Base-by-base conservation (phyloP, 2,113 vertebrate genomes). In the Ophthalmolycus amberensis region DNA sequence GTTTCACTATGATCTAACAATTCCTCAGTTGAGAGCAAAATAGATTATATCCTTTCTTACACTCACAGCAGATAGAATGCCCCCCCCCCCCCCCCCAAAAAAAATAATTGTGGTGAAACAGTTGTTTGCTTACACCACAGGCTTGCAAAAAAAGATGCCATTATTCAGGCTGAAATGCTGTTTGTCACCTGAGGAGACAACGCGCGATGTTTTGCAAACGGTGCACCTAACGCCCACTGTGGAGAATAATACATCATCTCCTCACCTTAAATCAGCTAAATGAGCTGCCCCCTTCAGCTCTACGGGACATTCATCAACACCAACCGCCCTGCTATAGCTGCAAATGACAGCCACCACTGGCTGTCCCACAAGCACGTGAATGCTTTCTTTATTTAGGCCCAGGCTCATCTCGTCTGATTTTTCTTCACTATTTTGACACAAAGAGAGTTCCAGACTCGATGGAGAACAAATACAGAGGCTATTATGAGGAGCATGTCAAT, bases 301-400 rank as follows among this genome's bases (percentile, higher is more conserved):
- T 15, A 25, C 16, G 9, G 37, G n/a, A 42, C 59, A 85, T 83
- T 82, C 60, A 79, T 88, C 60, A 81, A 70, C 79, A 77, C 64
- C 22, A 64, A 67, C 50, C 64, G 37, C 37, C 58, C 67, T n/a
- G 80, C 75, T 34, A 50, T 5, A 56, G 73, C 50, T 34, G 67
- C 3, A 71, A 80, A 80, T 73, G 59, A 52, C 71, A 77, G 74
- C 59, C 77, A 77, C 62, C 29, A 11, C 56, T 50, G 74, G 63
- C 77, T 81, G 63, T 77, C 52, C 52, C n/a, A 81, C 71, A 68
- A 70, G 79, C 80, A 82, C 63, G 65, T 72, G 40, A 78, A 86
- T 72, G 67, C 79, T n/a, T 80, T 89, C 88, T 86, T 90, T 90
- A 90, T 92, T 90, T 90, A 93, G 83, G 46, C 58, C 42, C 50